Percentiles rank a stretch among this genome's conserved stretches.
Evolutionary conservation across 2,113 vertebrate genomes (phyloP).

Genomic region (Oncorhynchus mykiss): DNA sequence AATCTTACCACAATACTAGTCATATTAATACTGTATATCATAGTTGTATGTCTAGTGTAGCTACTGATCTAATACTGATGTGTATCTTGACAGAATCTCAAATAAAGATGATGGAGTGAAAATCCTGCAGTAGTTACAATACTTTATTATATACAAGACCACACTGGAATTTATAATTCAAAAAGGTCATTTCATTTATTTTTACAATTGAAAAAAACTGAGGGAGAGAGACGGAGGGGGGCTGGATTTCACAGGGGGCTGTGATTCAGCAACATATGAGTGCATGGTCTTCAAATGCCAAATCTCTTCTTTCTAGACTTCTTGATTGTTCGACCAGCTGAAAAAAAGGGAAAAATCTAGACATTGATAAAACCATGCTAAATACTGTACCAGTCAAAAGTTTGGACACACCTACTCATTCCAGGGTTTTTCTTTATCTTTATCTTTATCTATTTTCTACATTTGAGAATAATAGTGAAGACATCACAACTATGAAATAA

Average conservation of each 20-base stretch:
- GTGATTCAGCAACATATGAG: too few relatives aligned
- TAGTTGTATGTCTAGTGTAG: neutral
- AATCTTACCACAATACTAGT: neutral
- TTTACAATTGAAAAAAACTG: constrained; percentile 1
- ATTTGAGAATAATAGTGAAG: too few relatives aligned
- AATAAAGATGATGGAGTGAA: neutral
- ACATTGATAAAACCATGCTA: too few relatives aligned
- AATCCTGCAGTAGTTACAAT: constrained; percentile 48
- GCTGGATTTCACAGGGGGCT: too few relatives aligned
- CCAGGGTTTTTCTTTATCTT: too few relatives aligned
- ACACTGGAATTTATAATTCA: constrained; percentile 10
- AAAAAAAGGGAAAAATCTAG: constrained; percentile 5
- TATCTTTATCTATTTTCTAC: too few relatives aligned
- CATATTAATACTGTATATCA: neutral
- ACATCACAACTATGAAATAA: too few relatives aligned
- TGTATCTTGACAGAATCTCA: neutral
- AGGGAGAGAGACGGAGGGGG: neutral
- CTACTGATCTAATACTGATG: neutral
- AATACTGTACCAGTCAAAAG: too few relatives aligned
- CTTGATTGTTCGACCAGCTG: constrained; percentile 89
- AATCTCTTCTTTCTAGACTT: constrained; percentile 94
- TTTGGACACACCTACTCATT: too few relatives aligned
- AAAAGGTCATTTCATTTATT: constrained; percentile 18
- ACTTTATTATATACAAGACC: constrained; percentile 66
- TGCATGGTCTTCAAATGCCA: neutral